A percentile compares a stretch with the other conserved stretches of the same genome.
phyloP scores from a whole-genome alignment of 2,888 invertebrate species.

The Branchipolynoe longqiensis region DNA sequence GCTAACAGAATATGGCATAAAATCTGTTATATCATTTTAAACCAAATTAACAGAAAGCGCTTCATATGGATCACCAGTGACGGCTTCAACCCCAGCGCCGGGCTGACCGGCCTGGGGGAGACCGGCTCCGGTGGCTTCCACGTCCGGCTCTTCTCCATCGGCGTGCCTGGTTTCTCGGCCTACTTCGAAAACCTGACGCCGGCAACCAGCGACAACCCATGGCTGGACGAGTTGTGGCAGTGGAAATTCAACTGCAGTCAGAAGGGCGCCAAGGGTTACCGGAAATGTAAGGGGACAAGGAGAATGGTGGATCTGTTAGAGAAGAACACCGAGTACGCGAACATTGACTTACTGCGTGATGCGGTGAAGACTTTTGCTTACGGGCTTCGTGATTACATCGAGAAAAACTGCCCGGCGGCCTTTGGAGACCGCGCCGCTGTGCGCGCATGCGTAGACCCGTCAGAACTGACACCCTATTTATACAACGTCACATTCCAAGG shows the following conservation, averaged over 20 bases:
- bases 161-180: slow-evolving; percentile 32
- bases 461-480: slow-evolving; percentile 54
- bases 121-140: slow-evolving; percentile 58
- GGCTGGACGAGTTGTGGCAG: slow-evolving; percentile 67
- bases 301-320: slow-evolving; percentile 48
- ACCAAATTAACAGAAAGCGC: slow-evolving; percentile 18
- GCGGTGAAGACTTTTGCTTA: slow-evolving; percentile 67
- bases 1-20: too few species aligned
- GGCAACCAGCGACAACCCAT: slow-evolving; percentile 65
- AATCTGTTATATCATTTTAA: too few species aligned
- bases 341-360: slow-evolving; percentile 67
- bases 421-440: slow-evolving; percentile 19
- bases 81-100: slow-evolving; percentile 52
- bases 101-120: slow-evolving; percentile 41
- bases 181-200: slow-evolving; percentile 60
- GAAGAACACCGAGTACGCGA: slow-evolving; percentile 63
- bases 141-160: slow-evolving; percentile 58
- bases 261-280: neutral
- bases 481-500: slow-evolving; percentile 63
- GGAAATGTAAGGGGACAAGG: neutral
- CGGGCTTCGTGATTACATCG: slow-evolving; percentile 62
- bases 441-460: slow-evolving; percentile 58
- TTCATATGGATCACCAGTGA: slow-evolving; percentile 62
- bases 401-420: slow-evolving; percentile 60
- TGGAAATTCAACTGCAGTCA: slow-evolving; percentile 59